A percentile compares a stretch with the other conserved stretches of the same genome.
These are phyloP conservation scores for Equus quagga DNA, from an alignment of 2,113 vertebrate species.

Conservation along the genomic window DNA sequence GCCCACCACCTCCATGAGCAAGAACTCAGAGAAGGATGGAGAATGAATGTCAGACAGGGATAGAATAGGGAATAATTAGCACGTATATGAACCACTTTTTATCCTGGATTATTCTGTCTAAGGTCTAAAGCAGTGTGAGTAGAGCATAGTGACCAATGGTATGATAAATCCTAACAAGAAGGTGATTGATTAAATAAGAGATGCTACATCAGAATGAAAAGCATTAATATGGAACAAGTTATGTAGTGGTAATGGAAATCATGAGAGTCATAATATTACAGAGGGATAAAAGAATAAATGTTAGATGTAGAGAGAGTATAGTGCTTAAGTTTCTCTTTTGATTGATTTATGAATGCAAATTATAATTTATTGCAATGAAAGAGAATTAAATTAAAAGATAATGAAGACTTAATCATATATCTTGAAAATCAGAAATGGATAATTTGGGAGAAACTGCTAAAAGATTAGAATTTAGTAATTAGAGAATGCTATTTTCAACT, in stretches of 20 bases:
- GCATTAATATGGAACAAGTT: background rate
- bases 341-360: constrained; percentile 47
- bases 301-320: background rate
- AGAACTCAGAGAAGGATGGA: background rate
- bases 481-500: constrained; percentile 17
- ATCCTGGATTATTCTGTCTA: background rate
- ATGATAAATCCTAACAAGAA: background rate
- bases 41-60: too few relatives aligned
- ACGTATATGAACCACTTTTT: background rate
- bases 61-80: background rate
- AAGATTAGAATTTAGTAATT: background rate
- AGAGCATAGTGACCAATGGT: background rate
- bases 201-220: background rate
- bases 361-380: constrained; percentile 37
- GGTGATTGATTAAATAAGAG: background rate
- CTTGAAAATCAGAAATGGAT: background rate
- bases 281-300: background rate
- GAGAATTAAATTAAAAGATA: constrained; percentile 63
- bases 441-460: constrained; percentile 21
- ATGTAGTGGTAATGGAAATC: background rate
- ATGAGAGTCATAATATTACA: background rate
- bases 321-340: constrained; percentile 34
- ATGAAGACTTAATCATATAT: background rate
- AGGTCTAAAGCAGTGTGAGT: background rate
- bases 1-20: background rate